A percentile compares a stretch with the other conserved stretches of the same genome.
These are phyloP conservation scores for Catocala sponsa DNA, from an alignment of 2,888 invertebrate genomes.

Conservation along the genomic window DNA sequence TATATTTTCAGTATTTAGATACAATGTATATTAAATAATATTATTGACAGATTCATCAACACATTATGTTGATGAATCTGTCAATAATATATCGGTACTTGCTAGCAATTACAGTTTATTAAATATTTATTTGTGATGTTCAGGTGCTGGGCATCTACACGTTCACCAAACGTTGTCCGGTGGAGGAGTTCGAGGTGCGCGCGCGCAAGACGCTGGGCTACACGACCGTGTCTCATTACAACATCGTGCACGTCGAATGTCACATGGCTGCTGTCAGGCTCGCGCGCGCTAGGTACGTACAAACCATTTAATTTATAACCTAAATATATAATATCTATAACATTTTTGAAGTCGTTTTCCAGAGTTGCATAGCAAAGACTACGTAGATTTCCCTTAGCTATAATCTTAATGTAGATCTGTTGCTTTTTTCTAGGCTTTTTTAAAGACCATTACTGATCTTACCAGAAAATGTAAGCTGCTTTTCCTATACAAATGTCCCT, in stretches of 20 bases:
- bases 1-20: no score
- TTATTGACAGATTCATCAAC: no score
- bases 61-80: no score
- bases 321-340: neutral
- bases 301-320: neutral
- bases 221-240: constrained; percentile 99
- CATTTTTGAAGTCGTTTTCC: neutral
- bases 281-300: constrained; percentile 78
- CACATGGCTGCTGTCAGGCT: constrained; percentile 98
- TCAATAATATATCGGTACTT: no score
- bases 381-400: no score
- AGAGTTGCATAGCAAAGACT: neutral
- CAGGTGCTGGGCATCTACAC: constrained; percentile 98
- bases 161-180: constrained; percentile 97
- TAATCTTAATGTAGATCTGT: no score
- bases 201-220: constrained; percentile 96
- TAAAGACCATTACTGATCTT: no score
- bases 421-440: no score
- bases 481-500: no score
- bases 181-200: constrained; percentile 97
- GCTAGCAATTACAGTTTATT: no score
- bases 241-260: constrained; percentile 99
- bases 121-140: neutral
- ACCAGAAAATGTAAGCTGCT: no score
- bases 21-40: no score